phyloP scores from a whole-genome alignment of 2,113 vertebrate species.

The Cavia porcellus region DNA sequence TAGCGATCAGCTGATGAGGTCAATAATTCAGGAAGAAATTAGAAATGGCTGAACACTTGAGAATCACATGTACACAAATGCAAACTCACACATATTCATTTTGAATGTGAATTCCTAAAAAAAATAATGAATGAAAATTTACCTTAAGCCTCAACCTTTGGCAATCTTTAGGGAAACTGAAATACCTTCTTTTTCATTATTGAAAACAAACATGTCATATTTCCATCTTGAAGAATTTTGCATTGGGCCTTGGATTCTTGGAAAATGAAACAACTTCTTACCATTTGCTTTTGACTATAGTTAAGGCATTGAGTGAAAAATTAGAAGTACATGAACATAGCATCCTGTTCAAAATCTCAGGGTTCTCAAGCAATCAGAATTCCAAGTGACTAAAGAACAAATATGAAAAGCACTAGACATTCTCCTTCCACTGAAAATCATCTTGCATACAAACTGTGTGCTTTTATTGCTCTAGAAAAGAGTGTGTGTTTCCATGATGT shows the following conservation, averaged over 20 bases:
- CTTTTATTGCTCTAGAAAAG: slow-evolving; percentile 42
- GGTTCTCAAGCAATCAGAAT: neutral
- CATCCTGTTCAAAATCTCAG: slow-evolving; percentile 25
- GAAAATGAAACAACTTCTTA: neutral
- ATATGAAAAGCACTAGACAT: neutral
- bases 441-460: neutral
- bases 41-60: neutral
- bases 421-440: neutral
- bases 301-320: slow-evolving; percentile 40
- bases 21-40: neutral
- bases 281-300: neutral
- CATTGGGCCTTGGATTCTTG: neutral
- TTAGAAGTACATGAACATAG: neutral
- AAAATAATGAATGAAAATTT: slow-evolving; percentile 40
- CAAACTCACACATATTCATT: neutral
- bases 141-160: neutral
- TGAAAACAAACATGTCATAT: slow-evolving; percentile 11
- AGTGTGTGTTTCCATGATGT: neutral
- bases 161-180: slow-evolving; percentile 1
- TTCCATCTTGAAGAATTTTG: slow-evolving; percentile 8
- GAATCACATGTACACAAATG: neutral
- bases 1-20: neutral
- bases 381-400: slow-evolving; percentile 2
- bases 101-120: slow-evolving; percentile 17
- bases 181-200: slow-evolving; percentile 21